A percentile compares a stretch with the other conserved stretches of the same genome.
Evolutionary conservation across 2,797 vertebrate genomes (phyloP).

Genomic region (Poecilia velifera): DNA sequence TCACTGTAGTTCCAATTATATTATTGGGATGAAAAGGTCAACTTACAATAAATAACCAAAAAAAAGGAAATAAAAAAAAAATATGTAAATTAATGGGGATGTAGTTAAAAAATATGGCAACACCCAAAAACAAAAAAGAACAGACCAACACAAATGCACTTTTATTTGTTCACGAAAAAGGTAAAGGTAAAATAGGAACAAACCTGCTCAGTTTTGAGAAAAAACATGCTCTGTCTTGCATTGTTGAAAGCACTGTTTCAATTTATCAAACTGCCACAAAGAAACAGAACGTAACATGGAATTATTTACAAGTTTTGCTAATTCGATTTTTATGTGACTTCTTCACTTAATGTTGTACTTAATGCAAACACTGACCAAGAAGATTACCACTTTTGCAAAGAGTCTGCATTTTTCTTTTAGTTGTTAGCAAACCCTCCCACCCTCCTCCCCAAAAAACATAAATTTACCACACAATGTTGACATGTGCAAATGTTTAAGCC

Average conservation of each 20-base stretch:
- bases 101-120: not conserved
- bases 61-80: not conserved
- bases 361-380: not conserved
- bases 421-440: too few species aligned
- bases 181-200: too few species aligned
- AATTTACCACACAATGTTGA: not conserved
- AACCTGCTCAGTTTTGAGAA: not conserved
- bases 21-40: not conserved
- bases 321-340: not conserved
- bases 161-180: not conserved
- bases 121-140: not conserved
- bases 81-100: not conserved
- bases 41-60: not conserved
- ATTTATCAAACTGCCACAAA: not conserved
- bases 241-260: not conserved
- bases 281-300: not conserved
- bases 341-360: not conserved
- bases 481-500: not conserved
- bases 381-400: not conserved
- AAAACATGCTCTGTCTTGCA: not conserved
- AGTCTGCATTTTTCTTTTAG: not conserved
- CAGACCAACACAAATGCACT: not conserved
- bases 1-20: not conserved
- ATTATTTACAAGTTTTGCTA: not conserved
- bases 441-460: not conserved